Evolutionary conservation across 2,888 invertebrate species (phyloP).

Genomic region (Cataglyphis albicans): DNA sequence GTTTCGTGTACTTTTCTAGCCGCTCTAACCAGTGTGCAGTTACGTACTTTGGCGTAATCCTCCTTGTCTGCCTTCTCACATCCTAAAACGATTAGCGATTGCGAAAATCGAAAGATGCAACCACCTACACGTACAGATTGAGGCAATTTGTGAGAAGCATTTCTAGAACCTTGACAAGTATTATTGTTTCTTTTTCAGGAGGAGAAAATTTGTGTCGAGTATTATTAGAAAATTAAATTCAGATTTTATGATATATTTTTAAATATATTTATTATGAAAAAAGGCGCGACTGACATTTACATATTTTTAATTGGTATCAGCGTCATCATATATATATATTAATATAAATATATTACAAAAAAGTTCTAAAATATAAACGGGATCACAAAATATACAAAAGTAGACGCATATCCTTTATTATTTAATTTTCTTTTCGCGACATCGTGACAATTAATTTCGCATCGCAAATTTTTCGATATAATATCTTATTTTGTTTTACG

Average conservation of each 20-base stretch:
- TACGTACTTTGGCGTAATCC: conserved; percentile 44
- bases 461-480: conserved; percentile 36
- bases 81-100: conserved; percentile 48
- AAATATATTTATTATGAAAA: not conserved
- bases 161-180: not conserved
- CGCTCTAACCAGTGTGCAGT: conserved; percentile 45
- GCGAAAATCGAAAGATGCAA: conserved; percentile 20
- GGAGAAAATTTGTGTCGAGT: not conserved
- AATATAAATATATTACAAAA: conserved; percentile 4
- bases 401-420: conserved; percentile 7
- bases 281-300: not conserved
- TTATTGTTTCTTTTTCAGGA: not conserved
- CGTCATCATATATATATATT: not conserved
- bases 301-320: not conserved
- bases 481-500: conserved; percentile 36
- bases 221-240: conserved; percentile 16
- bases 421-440: conserved; percentile 11
- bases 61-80: conserved; percentile 49
- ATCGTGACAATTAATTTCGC: conserved; percentile 4
- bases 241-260: not conserved
- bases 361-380: not conserved
- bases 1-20: conserved; percentile 70
- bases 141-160: not conserved
- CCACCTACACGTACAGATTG: not conserved
- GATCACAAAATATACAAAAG: conserved; percentile 1